These are phyloP conservation scores for Ptyas mucosa DNA, from an alignment of 2,113 vertebrate species.

Conservation along the genomic window DNA sequence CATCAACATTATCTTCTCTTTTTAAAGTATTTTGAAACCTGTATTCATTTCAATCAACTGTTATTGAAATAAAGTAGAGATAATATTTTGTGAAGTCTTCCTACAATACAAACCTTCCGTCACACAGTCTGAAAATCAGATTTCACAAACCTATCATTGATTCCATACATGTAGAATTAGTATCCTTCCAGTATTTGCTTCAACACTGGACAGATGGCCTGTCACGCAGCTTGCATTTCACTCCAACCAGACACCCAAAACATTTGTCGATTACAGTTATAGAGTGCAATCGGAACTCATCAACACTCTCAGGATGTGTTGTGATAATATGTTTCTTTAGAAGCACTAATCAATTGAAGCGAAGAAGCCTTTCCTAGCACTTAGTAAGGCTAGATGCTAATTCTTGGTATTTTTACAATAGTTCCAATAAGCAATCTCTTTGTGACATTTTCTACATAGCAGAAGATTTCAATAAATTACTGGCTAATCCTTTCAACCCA, in stretches of 20 bases:
- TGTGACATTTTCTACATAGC: not conserved
- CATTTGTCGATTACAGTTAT: not conserved
- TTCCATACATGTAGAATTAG: not conserved
- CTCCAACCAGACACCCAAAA: not conserved
- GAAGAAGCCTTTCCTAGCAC: not conserved
- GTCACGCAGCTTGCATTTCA: not conserved
- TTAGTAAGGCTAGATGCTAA: not conserved
- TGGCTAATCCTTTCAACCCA: not conserved
- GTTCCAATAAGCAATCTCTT: not conserved
- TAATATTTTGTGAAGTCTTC: not conserved
- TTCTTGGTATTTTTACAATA: not conserved
- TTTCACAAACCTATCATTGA: not conserved
- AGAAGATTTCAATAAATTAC: not conserved
- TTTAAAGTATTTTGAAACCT: not conserved
- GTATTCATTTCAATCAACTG: not conserved
- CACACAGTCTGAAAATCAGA: not conserved
- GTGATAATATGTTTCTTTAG: not conserved
- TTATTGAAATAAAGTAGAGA: not conserved
- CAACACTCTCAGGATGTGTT: not conserved
- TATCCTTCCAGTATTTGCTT: not conserved
- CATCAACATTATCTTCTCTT: not conserved
- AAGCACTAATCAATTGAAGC: not conserved
- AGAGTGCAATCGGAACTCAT: not conserved
- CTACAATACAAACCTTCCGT: not conserved
- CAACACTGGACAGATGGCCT: not conserved